Percentiles rank a stretch among this genome's conserved stretches.
Conservation (phyloP, 2,113 vertebrate species). For the Psilopsiagon aymara region DNA sequence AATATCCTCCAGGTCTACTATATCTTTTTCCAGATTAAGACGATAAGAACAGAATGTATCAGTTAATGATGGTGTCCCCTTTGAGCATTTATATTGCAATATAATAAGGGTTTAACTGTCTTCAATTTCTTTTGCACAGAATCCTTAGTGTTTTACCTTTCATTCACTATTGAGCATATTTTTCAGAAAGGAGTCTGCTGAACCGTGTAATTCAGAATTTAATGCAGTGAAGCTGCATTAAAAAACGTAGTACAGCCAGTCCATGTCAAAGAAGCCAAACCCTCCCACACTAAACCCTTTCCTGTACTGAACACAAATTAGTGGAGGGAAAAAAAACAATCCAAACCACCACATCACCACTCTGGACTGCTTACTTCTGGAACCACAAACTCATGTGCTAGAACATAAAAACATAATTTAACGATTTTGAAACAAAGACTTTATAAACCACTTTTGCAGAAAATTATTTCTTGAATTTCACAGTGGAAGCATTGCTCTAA, state of each 20-base stretch:
- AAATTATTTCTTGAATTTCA: neutral
- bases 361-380: neutral
- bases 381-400: neutral
- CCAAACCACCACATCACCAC: neutral
- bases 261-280: neutral
- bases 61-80: neutral
- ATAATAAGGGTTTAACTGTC: neutral
- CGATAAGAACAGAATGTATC: neutral
- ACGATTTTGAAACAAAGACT: neutral
- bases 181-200: neutral
- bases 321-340: neutral
- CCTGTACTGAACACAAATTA: neutral
- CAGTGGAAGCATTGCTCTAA: neutral
- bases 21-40: neutral
- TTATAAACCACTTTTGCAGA: neutral
- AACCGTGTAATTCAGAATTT: neutral
- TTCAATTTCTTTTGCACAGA: neutral
- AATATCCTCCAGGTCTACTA: neutral
- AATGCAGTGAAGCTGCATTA: neutral
- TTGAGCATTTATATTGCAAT: neutral
- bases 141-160: neutral
- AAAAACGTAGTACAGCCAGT: neutral
- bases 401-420: neutral
- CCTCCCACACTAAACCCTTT: neutral
- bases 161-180: neutral